A percentile compares a stretch with the other conserved stretches of the same genome.
Evolutionary conservation across 2,113 vertebrate genomes (phyloP).

Genomic region (Ursus arctos): DNA sequence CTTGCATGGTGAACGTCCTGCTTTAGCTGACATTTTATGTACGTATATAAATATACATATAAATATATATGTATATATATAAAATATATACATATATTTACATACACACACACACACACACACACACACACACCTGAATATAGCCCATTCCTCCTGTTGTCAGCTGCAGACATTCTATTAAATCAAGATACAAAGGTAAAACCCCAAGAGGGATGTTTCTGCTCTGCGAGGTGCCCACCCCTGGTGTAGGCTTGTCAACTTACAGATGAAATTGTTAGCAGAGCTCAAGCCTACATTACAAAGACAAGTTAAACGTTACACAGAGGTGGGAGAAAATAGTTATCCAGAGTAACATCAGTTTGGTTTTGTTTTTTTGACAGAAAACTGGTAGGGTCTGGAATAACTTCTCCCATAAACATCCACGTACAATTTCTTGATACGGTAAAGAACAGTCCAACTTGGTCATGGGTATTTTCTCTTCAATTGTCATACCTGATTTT

Average conservation of each 20-base stretch:
- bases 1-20: not conserved
- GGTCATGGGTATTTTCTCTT: not conserved
- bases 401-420: not conserved
- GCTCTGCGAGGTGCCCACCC: not conserved
- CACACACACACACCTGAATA: not conserved
- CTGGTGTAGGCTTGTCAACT: not conserved
- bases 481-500: not conserved
- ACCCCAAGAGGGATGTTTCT: not conserved
- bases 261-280: not conserved
- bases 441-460: not conserved
- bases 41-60: not conserved
- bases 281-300: not conserved
- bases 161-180: not conserved
- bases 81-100: too few relatives aligned
- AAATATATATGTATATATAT: too few relatives aligned
- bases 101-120: too few relatives aligned
- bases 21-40: not conserved
- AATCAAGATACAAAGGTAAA: not conserved
- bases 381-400: not conserved
- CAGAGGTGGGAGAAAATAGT: not conserved
- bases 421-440: not conserved
- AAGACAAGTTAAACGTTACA: not conserved
- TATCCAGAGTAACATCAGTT: not conserved
- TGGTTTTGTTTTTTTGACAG: not conserved
- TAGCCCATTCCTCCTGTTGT: not conserved